These are phyloP conservation scores for Epizoanthus illoricatus DNA, from an alignment of 92 coral and sea anemone species.

Conservation along the genomic window DNA sequence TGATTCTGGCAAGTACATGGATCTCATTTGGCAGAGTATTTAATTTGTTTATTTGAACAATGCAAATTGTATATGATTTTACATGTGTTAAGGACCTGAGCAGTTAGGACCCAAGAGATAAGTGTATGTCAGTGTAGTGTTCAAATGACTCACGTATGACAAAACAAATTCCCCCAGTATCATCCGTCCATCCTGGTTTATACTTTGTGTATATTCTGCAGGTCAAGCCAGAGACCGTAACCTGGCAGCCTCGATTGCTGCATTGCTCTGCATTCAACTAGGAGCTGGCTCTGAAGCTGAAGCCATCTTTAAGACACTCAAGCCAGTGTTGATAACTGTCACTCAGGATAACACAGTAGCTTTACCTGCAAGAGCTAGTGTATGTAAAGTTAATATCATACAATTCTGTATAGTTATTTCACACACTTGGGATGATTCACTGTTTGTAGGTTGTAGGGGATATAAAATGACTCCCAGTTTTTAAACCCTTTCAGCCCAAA, in stretches of 20 bases:
- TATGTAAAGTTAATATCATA: slow-evolving; percentile 42
- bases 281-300: slow-evolving; percentile 90
- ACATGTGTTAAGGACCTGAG: too few species aligned
- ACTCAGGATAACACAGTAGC: slow-evolving; percentile 84
- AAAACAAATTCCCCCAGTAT: too few species aligned
- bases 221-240: slow-evolving; percentile 81
- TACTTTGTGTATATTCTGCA: background rate
- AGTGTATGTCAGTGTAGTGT: too few species aligned
- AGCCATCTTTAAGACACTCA: slow-evolving; percentile 68
- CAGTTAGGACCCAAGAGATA: too few species aligned
- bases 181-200: too few species aligned
- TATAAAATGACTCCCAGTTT: background rate
- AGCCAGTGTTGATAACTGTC: slow-evolving; percentile 70
- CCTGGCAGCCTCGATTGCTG: slow-evolving; percentile 81
- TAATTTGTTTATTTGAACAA: too few species aligned
- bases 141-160: too few species aligned
- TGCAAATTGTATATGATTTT: too few species aligned
- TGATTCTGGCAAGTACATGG: too few species aligned
- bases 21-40: too few species aligned
- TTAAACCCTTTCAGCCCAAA: too few species aligned
- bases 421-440: background rate
- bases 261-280: slow-evolving; percentile 84
- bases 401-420: background rate
- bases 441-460: too few species aligned
- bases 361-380: slow-evolving; percentile 80